Evolutionary conservation across 1,140 invertebrate genomes (phyloP).

Genomic region (Cydia splendana): DNA sequence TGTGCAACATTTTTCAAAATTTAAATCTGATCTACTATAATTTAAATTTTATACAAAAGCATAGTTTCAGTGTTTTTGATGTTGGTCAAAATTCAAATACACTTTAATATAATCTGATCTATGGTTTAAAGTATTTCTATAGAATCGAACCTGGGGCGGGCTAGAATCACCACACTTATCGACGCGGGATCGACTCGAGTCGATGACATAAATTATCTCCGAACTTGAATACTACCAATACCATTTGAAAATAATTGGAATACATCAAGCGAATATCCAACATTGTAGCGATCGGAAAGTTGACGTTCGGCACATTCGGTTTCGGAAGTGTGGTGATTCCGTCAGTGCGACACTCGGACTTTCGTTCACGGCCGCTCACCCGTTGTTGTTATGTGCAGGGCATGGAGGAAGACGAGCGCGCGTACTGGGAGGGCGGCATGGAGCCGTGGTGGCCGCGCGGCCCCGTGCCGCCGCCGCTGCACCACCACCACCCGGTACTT

Average conservation of each 20-base stretch:
- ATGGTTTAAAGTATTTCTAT: too few relatives aligned
- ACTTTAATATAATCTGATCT: too few relatives aligned
- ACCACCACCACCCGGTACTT: slow-evolving; percentile 65
- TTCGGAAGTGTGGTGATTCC: background rate
- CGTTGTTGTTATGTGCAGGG: slow-evolving; percentile 57
- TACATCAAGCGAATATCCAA: too few relatives aligned
- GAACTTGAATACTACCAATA: background rate
- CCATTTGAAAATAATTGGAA: background rate
- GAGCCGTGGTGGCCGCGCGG: slow-evolving; percentile 85
- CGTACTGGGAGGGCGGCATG: slow-evolving; percentile 95
- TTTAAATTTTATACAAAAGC: background rate
- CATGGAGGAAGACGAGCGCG: slow-evolving; percentile 87
- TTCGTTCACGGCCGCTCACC: slow-evolving; percentile 11
- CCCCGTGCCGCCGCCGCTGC: slow-evolving; percentile 80
- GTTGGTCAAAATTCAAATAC: background rate
- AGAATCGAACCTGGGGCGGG: background rate
- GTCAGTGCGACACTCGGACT: background rate
- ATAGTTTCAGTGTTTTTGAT: background rate
- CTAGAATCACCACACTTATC: background rate
- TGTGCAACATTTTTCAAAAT: too few relatives aligned
- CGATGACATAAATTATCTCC: background rate
- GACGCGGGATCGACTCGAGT: background rate
- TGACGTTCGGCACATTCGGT: background rate
- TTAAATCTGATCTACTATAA: background rate
- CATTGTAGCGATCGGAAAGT: too few relatives aligned